A percentile compares a stretch with the other conserved stretches of the same genome.
Evolutionary conservation across 2,113 vertebrate genomes (phyloP).

Genomic region (Etheostoma spectabile): DNA sequence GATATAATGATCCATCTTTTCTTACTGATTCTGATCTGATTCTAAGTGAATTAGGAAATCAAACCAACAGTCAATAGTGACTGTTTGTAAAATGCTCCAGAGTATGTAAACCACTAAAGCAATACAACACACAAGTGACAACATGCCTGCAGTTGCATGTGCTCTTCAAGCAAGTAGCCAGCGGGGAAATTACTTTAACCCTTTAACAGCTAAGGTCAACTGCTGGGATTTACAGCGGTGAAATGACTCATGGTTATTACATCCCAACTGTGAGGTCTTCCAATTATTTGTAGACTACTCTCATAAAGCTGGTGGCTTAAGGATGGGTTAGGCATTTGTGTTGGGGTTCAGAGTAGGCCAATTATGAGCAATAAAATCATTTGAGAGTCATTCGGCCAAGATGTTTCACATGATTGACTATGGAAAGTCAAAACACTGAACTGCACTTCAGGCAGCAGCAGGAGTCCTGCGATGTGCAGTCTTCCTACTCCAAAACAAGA

Average conservation of each 20-base stretch:
- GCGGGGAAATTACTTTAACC: slow-evolving; percentile 9
- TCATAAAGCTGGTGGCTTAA: background rate
- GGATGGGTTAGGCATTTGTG: slow-evolving; percentile 24
- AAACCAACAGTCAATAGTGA: background rate
- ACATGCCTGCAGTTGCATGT: background rate
- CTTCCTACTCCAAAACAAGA: background rate
- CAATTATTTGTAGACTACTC: slow-evolving; percentile 56
- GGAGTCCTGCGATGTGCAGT: background rate
- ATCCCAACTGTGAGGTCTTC: slow-evolving; percentile 46
- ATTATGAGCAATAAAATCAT: slow-evolving; percentile 74
- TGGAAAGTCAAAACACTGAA: slow-evolving; percentile 35
- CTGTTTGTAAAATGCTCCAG: background rate
- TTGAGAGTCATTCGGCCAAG: slow-evolving; percentile 52
- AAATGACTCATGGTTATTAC: slow-evolving; percentile 59
- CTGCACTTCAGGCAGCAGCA: slow-evolving; percentile 5
- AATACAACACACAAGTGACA: background rate
- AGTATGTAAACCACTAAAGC: background rate
- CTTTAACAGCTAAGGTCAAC: slow-evolving; percentile 46
- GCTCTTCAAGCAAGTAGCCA: background rate
- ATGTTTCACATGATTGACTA: slow-evolving; percentile 45
- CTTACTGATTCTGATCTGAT: background rate
- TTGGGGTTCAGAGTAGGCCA: slow-evolving; percentile 58
- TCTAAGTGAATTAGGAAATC: slow-evolving; percentile 3
- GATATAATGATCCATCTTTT: background rate
- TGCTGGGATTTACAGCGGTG: slow-evolving; percentile 40